phyloP scores from a whole-genome alignment of 2,113 vertebrate genomes.

The Callithrix jacchus region DNA sequence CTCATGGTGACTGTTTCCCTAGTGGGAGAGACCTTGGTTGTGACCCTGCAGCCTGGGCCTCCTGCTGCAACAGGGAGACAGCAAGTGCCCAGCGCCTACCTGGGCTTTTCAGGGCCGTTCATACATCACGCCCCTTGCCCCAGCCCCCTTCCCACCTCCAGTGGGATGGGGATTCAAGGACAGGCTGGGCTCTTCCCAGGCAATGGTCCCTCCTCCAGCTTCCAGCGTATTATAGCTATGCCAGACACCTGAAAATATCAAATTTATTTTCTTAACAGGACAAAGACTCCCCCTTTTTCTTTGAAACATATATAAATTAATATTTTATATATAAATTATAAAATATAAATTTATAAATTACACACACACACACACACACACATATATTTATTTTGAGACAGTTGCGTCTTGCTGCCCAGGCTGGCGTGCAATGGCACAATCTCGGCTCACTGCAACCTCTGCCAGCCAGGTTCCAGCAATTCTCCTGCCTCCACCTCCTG shows the following conservation, averaged over 20 bases:
- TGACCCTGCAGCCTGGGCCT: not conserved
- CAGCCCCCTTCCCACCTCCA: fast-evolving
- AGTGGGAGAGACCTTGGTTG: fast-evolving
- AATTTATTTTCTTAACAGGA: not conserved
- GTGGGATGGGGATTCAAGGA: fast-evolving
- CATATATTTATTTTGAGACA: no score
- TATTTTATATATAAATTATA: no score
- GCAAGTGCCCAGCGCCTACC: fast-evolving
- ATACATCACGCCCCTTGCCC: fast-evolving
- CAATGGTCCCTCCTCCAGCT: fast-evolving
- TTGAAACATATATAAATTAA: not conserved
- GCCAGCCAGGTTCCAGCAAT: no score
- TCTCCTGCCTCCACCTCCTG: no score
- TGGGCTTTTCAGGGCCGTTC: fast-evolving
- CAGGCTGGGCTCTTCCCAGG: not conserved
- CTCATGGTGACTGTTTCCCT: not conserved
- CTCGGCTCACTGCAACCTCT: no score
- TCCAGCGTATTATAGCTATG: not conserved
- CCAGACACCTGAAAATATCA: not conserved
- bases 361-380: no score
- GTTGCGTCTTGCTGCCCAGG: no score
- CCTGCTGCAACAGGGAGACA: not conserved
- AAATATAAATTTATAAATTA: no score
- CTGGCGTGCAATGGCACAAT: no score
- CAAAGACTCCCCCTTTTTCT: not conserved